Evolutionary conservation across 2,113 vertebrate genomes (phyloP), one percentile per base, ranked within the genome.

Genomic region (Bambusicola thoracicus): DNA sequence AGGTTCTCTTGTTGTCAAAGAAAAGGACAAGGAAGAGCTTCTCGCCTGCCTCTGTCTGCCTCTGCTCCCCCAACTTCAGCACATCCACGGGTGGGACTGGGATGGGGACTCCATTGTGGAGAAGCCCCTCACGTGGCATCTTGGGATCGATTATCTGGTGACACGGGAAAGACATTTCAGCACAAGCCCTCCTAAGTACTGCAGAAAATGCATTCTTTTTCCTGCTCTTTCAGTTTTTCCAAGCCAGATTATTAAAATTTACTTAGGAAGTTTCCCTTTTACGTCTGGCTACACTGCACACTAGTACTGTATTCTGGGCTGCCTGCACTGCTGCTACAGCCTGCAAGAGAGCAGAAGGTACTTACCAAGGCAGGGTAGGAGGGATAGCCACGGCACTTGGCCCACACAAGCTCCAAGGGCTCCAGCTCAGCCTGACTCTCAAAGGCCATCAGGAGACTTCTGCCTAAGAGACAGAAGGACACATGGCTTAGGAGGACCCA

Each of bases 1-100:
- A 99, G 63, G 99, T 99, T 82, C 99, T 98, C 95, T 99, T 99
- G 97, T 99, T 99, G 98, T 99, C 99, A 95, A 99, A 99, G 97
- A 99, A 99, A 90, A 99, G 99, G 96, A 99, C 99, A 89, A 99
- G 98, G 97, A 98, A 99, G 94, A 99, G 99, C 88, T 98, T 99
- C 95, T 99, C 98, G 93, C 96, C 97, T 68, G 98, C 97, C 94
- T 99, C 99, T 81, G 97, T 98, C 97, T 99, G 99, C 91, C 98
- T 98, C 97, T 99, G 98, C 95, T 99, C 98, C 43, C 99, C 99
- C 96, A 99, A 82, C 69, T 94, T 98, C 86, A 99, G 97, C 63
- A 99, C 99, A 34, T 99, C 99, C 97, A 98, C 85, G 4, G 99
- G 99, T 11, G 99, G 99, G 21, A 99, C 99, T 1, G 99, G 99